A percentile compares a stretch with the other conserved stretches of the same genome.
phyloP scores from a whole-genome alignment of 2,797 vertebrate species.

The Distichodus sexfasciatus region DNA sequence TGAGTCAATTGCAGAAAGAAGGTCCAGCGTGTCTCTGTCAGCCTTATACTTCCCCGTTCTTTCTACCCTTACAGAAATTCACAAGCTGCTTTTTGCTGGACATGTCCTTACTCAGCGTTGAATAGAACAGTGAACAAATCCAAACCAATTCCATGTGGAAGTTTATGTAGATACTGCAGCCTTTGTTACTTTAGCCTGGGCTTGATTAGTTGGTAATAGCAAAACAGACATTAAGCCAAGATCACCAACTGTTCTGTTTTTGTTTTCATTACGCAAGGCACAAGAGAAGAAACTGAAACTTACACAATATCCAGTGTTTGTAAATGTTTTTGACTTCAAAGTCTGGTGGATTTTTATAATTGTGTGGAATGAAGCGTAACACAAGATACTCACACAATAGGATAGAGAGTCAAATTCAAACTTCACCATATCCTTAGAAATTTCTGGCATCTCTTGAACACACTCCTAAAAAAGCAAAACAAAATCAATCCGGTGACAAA shows the following conservation, averaged over 20 bases:
- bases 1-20: too few species aligned
- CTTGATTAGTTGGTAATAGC: background rate
- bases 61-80: too few species aligned
- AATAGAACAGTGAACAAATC: too few species aligned
- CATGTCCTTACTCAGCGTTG: too few species aligned
- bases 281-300: background rate
- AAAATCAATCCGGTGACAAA: background rate
- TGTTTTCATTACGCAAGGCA: background rate
- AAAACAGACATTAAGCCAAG: background rate
- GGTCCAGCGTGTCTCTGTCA: too few species aligned
- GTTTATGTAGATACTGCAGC: background rate
- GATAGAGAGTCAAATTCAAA: background rate
- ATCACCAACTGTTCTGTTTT: background rate
- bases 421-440: constrained; percentile 23
- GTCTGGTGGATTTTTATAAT: too few species aligned
- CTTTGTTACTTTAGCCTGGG: background rate
- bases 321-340: too few species aligned
- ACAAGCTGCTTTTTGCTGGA: too few species aligned
- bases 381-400: constrained; percentile 61
- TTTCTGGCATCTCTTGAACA: constrained; percentile 45
- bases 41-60: too few species aligned
- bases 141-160: too few species aligned
- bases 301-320: too few species aligned
- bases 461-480: constrained; percentile 26
- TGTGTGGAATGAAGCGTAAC: too few species aligned